A percentile compares a stretch with the other conserved stretches of the same genome.
These are phyloP conservation scores for Stictocephala bisonia DNA, from an alignment of 2,888 invertebrate species.

Conservation along the genomic window DNA sequence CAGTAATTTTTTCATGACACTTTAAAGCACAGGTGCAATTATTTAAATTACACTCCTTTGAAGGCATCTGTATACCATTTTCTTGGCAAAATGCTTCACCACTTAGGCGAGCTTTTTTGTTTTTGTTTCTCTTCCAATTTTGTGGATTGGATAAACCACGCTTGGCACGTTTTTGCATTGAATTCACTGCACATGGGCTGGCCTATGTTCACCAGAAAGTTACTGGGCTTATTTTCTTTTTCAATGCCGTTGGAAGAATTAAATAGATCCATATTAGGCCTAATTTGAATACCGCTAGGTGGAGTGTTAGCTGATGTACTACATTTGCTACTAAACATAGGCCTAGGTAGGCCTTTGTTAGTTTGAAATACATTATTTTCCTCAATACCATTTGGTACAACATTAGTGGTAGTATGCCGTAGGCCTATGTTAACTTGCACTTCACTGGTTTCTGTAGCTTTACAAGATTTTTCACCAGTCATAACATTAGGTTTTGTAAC, in stretches of 20 bases:
- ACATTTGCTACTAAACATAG: conserved; percentile 29
- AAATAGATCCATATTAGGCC: conserved; percentile 22
- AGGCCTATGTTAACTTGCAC: conserved; percentile 7
- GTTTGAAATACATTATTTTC: conserved; percentile 27
- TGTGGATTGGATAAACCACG: conserved; percentile 31
- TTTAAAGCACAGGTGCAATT: conserved; percentile 23
- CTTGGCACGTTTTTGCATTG: conserved; percentile 12
- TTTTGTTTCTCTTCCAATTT: conserved; percentile 37
- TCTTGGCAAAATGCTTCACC: conserved; percentile 32
- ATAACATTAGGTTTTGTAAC: conserved; percentile 22
- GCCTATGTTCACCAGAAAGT: conserved; percentile 16
- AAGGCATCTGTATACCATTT: conserved; percentile 21
- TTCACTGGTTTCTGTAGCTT: background rate
- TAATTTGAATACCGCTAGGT: conserved; percentile 24
- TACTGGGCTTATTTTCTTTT: conserved; percentile 22
- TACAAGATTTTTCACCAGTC: conserved; percentile 21
- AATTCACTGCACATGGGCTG: conserved; percentile 19
- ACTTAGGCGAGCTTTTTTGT: conserved; percentile 35
- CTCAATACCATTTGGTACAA: conserved; percentile 10
- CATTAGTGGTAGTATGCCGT: conserved; percentile 1
- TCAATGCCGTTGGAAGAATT: conserved; percentile 12
- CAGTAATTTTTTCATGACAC: conserved; percentile 35
- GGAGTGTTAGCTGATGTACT: background rate
- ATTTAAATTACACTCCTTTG: conserved; percentile 25
- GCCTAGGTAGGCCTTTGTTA: conserved; percentile 25